Base-by-base conservation (phyloP, 1,140 invertebrate species). In the Drosophila prosaltans region DNA sequence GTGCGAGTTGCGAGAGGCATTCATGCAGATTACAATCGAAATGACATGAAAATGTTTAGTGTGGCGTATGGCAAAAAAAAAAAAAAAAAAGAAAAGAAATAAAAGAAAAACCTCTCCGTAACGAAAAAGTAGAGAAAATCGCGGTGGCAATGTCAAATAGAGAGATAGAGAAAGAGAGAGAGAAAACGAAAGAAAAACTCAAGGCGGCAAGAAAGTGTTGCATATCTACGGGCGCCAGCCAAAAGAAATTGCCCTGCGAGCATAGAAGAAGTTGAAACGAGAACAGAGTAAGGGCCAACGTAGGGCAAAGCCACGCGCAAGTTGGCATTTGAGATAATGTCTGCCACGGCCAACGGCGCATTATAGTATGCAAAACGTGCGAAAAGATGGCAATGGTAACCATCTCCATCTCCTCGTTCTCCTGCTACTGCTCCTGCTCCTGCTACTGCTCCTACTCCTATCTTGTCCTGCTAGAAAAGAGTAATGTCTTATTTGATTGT, bases 41-140 rank as follows among this genome's bases (percentile, higher is more conserved):
- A 86, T 90, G 86, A 90, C 86, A 90, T 90, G 86, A 90, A 90
- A 90, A 90, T 90, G 86, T 90, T 90, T 90, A 90, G 81, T 83
- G 76, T 90, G 81, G 85, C 85, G 78, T 78, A 65, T 78, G 71
- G 70, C 54, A 77, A 58, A 59, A 68, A 66, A 66, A 64, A 59
- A 68, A 66, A 66, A 64, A 60, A 40, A n/a, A 36, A 36, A 48
- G 6, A 36, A 36, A 36, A 36, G 39, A 61, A 67, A 30, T 3
- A 30, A 65, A 57, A 58, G 16, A 58, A 66, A 51, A 72, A 41
- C 51, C 45, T 51, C 45, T 51, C 8, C 45, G 21, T 24, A 28
- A 48, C 57, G 16, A 67, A 69, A 32, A 61, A 65, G 40, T 32
- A 16, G 48, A 10, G 57, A 36, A 63, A 72, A 72, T 78, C 76